phyloP scores from a whole-genome alignment of 30 jellyfish, hydroid and myxozoan species.

The Catostylus mosaicus region DNA sequence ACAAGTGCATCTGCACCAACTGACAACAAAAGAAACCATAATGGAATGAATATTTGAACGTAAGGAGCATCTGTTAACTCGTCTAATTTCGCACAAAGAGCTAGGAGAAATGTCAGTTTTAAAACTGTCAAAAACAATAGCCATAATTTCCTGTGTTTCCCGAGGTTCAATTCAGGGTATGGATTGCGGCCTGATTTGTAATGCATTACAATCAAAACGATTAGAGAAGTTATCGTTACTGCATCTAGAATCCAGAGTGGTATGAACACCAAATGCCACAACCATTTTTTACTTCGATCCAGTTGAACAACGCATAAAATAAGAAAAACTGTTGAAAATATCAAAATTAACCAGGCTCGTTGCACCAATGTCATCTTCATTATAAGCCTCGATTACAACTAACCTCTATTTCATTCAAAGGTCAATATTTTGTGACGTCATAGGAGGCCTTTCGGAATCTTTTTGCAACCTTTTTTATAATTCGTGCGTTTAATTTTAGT shows the following conservation, averaged over 20 bases:
- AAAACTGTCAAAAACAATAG: constrained; percentile 52
- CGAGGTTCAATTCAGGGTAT: constrained; percentile 54
- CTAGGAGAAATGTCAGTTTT: constrained; percentile 64
- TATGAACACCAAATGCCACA: constrained; percentile 87
- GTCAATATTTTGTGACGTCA: no score
- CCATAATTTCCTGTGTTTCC: constrained; percentile 74
- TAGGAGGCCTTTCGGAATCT: no score
- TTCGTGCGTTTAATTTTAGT: no score
- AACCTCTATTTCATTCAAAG: no score
- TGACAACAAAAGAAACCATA: constrained; percentile 75
- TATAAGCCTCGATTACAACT: no score
- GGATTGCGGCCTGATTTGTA: constrained; percentile 60
- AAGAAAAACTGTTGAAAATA: constrained; percentile 65
- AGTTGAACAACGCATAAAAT: constrained; percentile 77
- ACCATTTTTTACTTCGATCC: constrained; percentile 78
- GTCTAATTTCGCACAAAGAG: constrained; percentile 89
- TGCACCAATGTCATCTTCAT: constrained; percentile 87
- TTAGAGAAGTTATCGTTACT: constrained; percentile 55
- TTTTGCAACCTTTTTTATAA: no score
- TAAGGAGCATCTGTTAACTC: constrained; percentile 73
- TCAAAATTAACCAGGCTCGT: constrained; percentile 78
- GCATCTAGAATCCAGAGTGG: constrained; percentile 93
- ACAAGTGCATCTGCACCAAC: constrained; percentile 57
- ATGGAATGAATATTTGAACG: constrained; percentile 75
- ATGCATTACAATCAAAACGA: constrained; percentile 54